Conservation (phyloP, 2,113 vertebrate species). For the Thryonomys swinderianus region DNA sequence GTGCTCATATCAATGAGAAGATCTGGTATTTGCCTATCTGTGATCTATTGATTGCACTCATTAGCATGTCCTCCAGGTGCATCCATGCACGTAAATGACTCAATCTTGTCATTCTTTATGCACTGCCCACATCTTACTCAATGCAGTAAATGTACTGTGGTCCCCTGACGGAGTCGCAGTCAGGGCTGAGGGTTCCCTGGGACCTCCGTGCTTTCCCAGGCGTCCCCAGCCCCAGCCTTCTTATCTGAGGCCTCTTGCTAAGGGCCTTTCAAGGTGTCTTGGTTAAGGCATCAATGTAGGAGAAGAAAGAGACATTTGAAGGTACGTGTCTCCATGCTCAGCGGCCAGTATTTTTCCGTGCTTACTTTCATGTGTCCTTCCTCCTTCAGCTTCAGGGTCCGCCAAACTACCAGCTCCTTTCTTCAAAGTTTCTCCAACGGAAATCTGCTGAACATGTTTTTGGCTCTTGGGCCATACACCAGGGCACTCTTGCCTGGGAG, state of each 20-base stretch:
- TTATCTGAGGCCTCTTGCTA: rapidly evolving
- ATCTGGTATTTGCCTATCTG: too few relatives aligned
- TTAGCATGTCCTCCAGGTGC: too few relatives aligned
- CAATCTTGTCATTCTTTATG: too few relatives aligned
- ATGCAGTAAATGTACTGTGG: rapidly evolving
- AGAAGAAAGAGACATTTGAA: not conserved
- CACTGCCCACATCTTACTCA: rapidly evolving
- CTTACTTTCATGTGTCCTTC: rapidly evolving
- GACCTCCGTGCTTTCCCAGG: rapidly evolving
- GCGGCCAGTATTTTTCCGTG: not conserved
- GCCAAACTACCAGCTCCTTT: not conserved
- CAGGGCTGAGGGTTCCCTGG: not conserved
- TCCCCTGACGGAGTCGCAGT: not conserved
- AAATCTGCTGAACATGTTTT: rapidly evolving
- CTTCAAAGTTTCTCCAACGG: not conserved
- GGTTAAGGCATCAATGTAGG: not conserved
- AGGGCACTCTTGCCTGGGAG: not conserved
- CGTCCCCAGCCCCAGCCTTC: rapidly evolving
- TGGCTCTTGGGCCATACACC: not conserved
- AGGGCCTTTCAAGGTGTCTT: not conserved
- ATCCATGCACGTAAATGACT: too few relatives aligned
- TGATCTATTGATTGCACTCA: too few relatives aligned
- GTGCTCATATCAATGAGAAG: too few relatives aligned
- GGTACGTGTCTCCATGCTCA: not conserved
- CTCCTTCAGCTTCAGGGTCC: not conserved